phyloP scores from a whole-genome alignment of 2,888 invertebrate genomes.

The Daptonema setosum region DNA sequence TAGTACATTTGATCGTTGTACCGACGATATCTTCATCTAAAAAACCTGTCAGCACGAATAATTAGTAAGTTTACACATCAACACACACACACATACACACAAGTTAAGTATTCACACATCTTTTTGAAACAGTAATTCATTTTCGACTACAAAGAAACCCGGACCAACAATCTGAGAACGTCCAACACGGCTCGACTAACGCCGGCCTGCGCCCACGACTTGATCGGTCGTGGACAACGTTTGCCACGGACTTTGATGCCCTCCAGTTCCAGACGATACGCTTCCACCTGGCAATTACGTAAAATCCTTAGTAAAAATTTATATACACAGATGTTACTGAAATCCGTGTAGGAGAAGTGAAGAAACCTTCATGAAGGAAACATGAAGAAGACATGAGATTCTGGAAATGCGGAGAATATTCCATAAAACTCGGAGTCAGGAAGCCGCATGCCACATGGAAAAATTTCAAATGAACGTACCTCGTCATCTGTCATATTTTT shows the following conservation, averaged over 20 bases:
- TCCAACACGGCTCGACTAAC: slow-evolving; percentile 85
- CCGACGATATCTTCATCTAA: no score
- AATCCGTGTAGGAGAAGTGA: no score
- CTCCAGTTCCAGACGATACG: slow-evolving; percentile 50
- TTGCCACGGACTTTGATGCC: slow-evolving; percentile 87
- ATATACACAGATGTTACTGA: no score
- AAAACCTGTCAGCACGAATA: no score
- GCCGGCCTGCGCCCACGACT: slow-evolving; percentile 93
- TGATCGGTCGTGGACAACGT: slow-evolving; percentile 77
- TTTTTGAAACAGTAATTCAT: not conserved
- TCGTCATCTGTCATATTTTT: slow-evolving; percentile 61
- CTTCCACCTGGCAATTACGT: slow-evolving; percentile 34
- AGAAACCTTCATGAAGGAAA: no score
- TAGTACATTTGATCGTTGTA: no score
- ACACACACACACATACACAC: not conserved
- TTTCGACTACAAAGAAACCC: not conserved
- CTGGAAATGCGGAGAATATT: no score
- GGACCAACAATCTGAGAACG: slow-evolving; percentile 42
- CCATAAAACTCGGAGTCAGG: no score
- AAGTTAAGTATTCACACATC: not conserved
- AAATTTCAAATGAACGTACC: slow-evolving; percentile 7
- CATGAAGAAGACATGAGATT: no score
- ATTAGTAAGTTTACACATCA: not conserved
- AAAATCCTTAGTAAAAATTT: no score
- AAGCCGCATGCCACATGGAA: no score